A percentile compares a stretch with the other conserved stretches of the same genome.
phyloP scores from a whole-genome alignment of 2,888 invertebrate species.

The Sepiola atlantica region DNA sequence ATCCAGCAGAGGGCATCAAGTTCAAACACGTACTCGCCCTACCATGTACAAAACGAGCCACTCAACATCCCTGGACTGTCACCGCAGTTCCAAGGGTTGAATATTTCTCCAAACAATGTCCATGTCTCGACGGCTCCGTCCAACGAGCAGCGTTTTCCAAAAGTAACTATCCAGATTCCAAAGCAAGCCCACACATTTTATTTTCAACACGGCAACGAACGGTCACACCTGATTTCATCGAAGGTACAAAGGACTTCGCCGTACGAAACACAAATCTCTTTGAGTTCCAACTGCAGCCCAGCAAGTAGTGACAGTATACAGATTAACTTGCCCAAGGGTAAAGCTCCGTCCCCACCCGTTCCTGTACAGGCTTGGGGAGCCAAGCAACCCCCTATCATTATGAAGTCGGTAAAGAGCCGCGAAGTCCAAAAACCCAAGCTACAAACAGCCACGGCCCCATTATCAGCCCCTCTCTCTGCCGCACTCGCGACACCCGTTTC shows the following conservation, averaged over 20 bases:
- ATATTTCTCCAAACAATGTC: slow-evolving; percentile 46
- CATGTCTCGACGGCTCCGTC: slow-evolving; percentile 33
- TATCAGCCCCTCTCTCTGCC: slow-evolving; percentile 78
- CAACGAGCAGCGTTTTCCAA: slow-evolving; percentile 38
- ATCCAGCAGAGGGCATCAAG: slow-evolving; percentile 44
- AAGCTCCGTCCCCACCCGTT: slow-evolving; percentile 74
- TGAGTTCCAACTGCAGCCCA: not conserved
- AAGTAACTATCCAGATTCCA: slow-evolving; percentile 52
- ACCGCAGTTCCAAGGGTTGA: slow-evolving; percentile 48
- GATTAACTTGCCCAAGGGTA: slow-evolving; percentile 53
- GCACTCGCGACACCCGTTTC: slow-evolving; percentile 54
- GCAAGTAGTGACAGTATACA: slow-evolving; percentile 52
- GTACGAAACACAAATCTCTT: slow-evolving; percentile 50
- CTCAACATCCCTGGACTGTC: slow-evolving; percentile 52
- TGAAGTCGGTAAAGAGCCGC: slow-evolving; percentile 96
- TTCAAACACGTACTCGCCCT: slow-evolving; percentile 25
- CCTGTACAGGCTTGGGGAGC: slow-evolving; percentile 90
- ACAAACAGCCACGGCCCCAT: slow-evolving; percentile 95
- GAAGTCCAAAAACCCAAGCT: slow-evolving; percentile 94
- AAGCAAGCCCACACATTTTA: slow-evolving; percentile 50
- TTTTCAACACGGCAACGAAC: slow-evolving; percentile 52
- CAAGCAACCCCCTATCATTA: slow-evolving; percentile 92
- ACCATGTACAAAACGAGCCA: slow-evolving; percentile 50
- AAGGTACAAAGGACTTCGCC: slow-evolving; percentile 47
- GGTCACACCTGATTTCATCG: slow-evolving; percentile 51